These are phyloP conservation scores for Cinara cedri DNA, from an alignment of 2,888 invertebrate genomes.

Conservation along the genomic window DNA sequence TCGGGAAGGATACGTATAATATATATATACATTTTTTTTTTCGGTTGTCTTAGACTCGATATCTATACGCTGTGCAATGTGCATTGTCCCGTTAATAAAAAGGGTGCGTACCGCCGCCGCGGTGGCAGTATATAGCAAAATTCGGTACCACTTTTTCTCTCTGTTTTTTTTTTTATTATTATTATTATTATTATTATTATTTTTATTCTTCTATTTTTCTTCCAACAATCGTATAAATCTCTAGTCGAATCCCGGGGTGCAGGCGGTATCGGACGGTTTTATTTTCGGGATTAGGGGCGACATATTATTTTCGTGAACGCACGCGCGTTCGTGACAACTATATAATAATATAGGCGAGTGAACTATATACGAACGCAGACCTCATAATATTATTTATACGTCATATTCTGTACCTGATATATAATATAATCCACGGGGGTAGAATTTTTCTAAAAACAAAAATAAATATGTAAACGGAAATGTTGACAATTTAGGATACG, in stretches of 20 bases:
- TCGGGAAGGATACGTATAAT: neutral
- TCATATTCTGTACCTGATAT: too few species aligned
- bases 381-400: too few species aligned
- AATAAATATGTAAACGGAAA: too few species aligned
- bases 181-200: too few species aligned
- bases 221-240: conserved; percentile 23
- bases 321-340: neutral
- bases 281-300: conserved; percentile 22
- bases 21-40: neutral
- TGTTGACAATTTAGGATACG: too few species aligned
- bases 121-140: neutral
- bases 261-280: conserved; percentile 13
- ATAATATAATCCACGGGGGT: too few species aligned
- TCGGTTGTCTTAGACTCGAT: conserved; percentile 14
- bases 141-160: neutral
- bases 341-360: neutral
- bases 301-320: conserved; percentile 5
- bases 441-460: too few species aligned
- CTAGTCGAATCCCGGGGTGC: conserved; percentile 5
- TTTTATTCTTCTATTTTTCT: neutral
- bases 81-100: conserved; percentile 40
- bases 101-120: neutral
- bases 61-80: conserved; percentile 25
- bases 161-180: too few species aligned
- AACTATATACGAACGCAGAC: too few species aligned